Conservation (phyloP, 2,888 invertebrate genomes). For the Altica lythri region DNA sequence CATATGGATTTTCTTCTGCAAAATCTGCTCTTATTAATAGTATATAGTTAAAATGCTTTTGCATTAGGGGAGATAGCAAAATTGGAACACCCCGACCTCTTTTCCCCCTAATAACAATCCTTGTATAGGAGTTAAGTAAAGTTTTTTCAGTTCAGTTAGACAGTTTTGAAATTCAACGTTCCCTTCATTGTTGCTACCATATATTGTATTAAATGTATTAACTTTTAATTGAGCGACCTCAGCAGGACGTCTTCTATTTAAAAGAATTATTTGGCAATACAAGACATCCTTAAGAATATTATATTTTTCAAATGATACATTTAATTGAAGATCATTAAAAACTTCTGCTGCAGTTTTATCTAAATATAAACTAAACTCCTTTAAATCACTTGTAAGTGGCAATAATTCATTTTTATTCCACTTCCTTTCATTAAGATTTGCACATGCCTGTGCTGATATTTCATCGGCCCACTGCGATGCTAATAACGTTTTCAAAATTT, state of each 20-base stretch:
- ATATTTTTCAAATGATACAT: slow-evolving; percentile 27
- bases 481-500: slow-evolving; percentile 39
- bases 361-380: slow-evolving; percentile 34
- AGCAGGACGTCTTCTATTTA: slow-evolving; percentile 35
- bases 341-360: slow-evolving; percentile 14
- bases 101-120: background rate
- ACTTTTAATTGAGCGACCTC: slow-evolving; percentile 34
- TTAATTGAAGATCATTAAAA: slow-evolving; percentile 12
- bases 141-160: slow-evolving; percentile 36
- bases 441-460: slow-evolving; percentile 39
- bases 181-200: slow-evolving; percentile 13
- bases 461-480: slow-evolving; percentile 41
- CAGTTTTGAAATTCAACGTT: slow-evolving; percentile 29
- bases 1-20: background rate
- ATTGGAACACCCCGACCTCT: background rate
- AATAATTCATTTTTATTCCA: slow-evolving; percentile 41
- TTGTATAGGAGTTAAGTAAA: background rate
- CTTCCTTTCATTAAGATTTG: slow-evolving; percentile 38
- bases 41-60: background rate
- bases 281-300: slow-evolving; percentile 32
- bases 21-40: background rate
- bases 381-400: slow-evolving; percentile 36
- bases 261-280: slow-evolving; percentile 34
- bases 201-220: slow-evolving; percentile 28
- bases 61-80: background rate